Percentiles rank a stretch among this genome's conserved stretches.
Conservation (phyloP, 2,888 invertebrate species). For the Coelopa pilipes region DNA sequence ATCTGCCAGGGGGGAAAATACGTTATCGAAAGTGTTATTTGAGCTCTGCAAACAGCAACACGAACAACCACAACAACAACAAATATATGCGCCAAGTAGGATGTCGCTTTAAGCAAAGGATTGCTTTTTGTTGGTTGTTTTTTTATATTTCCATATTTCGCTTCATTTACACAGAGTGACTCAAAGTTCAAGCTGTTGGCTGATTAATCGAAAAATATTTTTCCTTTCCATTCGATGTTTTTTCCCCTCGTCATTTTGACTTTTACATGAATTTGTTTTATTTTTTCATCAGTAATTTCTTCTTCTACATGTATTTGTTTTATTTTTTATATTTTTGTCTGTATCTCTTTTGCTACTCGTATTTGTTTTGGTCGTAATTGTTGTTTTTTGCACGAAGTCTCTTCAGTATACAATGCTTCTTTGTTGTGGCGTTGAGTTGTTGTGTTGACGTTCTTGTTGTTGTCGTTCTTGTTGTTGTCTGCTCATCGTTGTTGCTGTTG, state of each 20-base stretch:
- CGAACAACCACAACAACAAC: background rate
- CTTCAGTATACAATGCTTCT: background rate
- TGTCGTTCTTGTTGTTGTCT: background rate
- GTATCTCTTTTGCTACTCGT: background rate
- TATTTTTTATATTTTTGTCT: background rate
- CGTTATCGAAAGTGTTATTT: constrained; percentile 20
- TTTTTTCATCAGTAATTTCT: too few species aligned
- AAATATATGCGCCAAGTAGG: background rate
- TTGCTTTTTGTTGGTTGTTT: background rate
- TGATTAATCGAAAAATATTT: constrained; percentile 22
- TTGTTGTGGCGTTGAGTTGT: background rate
- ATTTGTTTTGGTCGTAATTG: background rate
- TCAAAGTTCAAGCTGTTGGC: background rate
- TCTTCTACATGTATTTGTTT: background rate
- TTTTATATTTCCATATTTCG: background rate
- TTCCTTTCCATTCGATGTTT: background rate
- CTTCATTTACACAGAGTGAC: background rate
- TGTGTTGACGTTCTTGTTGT: constrained; percentile 1
- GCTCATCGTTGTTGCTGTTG: background rate
- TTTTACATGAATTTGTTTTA: background rate
- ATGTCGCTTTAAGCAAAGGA: background rate
- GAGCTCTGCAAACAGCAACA: constrained; percentile 6
- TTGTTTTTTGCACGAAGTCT: background rate
- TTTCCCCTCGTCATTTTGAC: too few species aligned
- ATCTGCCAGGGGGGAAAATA: background rate